Conservation (phyloP, 2,888 invertebrate species). For the Chelonus formosanus region DNA sequence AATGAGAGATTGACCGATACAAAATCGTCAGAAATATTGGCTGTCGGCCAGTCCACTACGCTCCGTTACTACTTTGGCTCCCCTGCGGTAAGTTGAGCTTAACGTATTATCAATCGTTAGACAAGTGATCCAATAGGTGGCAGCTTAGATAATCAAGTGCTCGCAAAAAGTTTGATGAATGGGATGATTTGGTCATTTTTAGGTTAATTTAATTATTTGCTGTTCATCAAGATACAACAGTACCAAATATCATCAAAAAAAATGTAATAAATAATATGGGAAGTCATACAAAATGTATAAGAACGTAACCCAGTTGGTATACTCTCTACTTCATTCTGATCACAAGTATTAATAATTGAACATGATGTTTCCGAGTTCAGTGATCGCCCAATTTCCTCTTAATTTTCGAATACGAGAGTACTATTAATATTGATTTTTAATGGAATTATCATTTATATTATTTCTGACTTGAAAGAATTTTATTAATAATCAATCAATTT, state of each 20-base stretch:
- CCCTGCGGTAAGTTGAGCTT: slow-evolving; percentile 44
- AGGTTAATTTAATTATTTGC: no score
- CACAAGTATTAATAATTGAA: slow-evolving; percentile 48
- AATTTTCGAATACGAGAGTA: background rate
- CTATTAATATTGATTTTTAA: slow-evolving; percentile 1
- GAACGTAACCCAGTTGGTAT: slow-evolving; percentile 43
- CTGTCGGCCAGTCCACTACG: slow-evolving; percentile 41
- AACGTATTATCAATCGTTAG: slow-evolving; percentile 48
- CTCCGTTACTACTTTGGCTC: slow-evolving; percentile 36
- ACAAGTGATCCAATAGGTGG: slow-evolving; percentile 52
- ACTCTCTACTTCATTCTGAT: slow-evolving; percentile 38
- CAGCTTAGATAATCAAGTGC: slow-evolving; percentile 29
- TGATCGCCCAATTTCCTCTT: slow-evolving; percentile 2
- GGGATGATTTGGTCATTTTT: background rate
- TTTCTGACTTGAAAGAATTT: no score
- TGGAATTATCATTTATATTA: background rate
- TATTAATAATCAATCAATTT: no score
- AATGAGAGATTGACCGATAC: slow-evolving; percentile 23
- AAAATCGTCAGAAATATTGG: slow-evolving; percentile 36
- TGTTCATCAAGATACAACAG: no score
- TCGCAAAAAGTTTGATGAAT: background rate
- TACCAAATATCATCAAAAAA: slow-evolving; percentile 22
- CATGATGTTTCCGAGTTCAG: slow-evolving; percentile 24
- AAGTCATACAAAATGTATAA: slow-evolving; percentile 26
- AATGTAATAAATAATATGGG: slow-evolving; percentile 29